Evolutionary conservation across 2,797 vertebrate species (phyloP), one percentile per base, ranked within the genome.

Genomic region (Merluccius polli): DNA sequence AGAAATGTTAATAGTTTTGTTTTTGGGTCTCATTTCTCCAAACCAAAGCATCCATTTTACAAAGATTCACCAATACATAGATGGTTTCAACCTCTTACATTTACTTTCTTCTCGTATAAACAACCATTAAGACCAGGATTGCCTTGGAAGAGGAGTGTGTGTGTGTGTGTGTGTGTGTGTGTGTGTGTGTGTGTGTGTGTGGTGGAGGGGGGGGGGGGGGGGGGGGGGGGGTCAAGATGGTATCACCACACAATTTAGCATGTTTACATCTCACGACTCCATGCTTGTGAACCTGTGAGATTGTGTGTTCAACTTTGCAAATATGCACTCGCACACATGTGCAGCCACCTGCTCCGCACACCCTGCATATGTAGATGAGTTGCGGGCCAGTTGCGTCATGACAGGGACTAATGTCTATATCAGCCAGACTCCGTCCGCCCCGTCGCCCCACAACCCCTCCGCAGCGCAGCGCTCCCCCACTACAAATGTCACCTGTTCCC

Each of bases 401-500:
- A 99, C 97, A 99, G 96, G 96, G 97, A 98, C 96, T 98, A 97
- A 98, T 98, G 97, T 97, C 96, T 96, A 95, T 97, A 97, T 96
- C 98, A 96, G 95, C 95, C 94, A 95, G 93, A 95, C 95, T 95
- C 92, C 92, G 94, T 95, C 90, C 90, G 95, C 94, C 95, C 90
- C 90, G 95, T 95, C 95, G 94, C 95, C 95, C 95, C 90, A 95
- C 96, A 93, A 21, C 65, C 65, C 63, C 92, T 93, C 93, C 32
- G 31, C 52, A 6, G 32, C 32, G 48, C 52, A 24, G 31, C 32
- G n/a, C 31, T 89, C 89, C 85, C 82, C 89, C 85, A 82, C 90
- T 95, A 97, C 96, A 99, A 99, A 99, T 99, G 98, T 99, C 98
- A 99, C 97, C 97, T 98, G 98, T 98, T 98, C 97, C 97, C 96